Evolutionary conservation across 2,888 invertebrate genomes (phyloP).

Genomic region (Orchestes rusci): DNA sequence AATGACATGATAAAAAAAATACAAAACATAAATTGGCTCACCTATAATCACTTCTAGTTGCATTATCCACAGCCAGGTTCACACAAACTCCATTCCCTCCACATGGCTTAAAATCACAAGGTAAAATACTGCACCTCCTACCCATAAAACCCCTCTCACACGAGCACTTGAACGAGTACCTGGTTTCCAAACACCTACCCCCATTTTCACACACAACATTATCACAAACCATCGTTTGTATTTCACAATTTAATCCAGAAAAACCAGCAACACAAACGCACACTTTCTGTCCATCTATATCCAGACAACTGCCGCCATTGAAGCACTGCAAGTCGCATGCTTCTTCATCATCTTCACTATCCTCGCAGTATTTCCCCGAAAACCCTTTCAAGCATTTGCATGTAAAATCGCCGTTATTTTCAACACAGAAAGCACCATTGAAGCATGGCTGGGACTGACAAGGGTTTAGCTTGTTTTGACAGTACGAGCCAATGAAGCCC

Average conservation of each 20-base stretch:
- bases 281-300: constrained; percentile 40
- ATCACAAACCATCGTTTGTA: constrained; percentile 30
- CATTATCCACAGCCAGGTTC: constrained; percentile 41
- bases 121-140: constrained; percentile 47
- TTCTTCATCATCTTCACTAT: constrained; percentile 23
- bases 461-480: constrained; percentile 45
- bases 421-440: constrained; percentile 47
- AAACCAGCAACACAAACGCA: constrained; percentile 42
- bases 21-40: constrained; percentile 21
- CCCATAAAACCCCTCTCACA: constrained; percentile 50
- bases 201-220: constrained; percentile 42
- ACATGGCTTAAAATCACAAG: constrained; percentile 55
- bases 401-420: constrained; percentile 21
- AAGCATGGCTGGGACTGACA: constrained; percentile 51
- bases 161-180: constrained; percentile 45
- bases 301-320: constrained; percentile 48
- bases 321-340: constrained; percentile 43
- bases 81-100: constrained; percentile 41
- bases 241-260: neutral
- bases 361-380: constrained; percentile 44
- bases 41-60: constrained; percentile 44
- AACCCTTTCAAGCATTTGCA: constrained; percentile 49
- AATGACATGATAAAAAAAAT: neutral
- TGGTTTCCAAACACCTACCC: constrained; percentile 40
- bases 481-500: constrained; percentile 43